Base-by-base conservation (phyloP, 2,888 invertebrate genomes). In the Dynastes hyllus region DNA sequence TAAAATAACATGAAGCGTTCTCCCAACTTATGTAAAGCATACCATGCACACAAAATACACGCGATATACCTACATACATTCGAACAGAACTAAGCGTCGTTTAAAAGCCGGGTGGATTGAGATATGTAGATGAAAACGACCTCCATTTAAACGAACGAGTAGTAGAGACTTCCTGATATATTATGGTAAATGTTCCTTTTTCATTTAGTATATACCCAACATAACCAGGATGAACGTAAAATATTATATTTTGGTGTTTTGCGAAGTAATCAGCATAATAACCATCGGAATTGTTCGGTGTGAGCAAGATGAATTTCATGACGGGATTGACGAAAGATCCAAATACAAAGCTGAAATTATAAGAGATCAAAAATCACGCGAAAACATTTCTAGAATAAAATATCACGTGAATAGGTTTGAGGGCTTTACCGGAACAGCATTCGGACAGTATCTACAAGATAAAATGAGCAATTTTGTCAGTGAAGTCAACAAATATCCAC, bases 331-430 rank as follows among this genome's bases (percentile, higher is more conserved):
- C 40, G 40, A 40, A n/a, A 66, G n/a, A 40, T 45, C 32, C 22
- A 45, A 66, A 16, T 66, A 66, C 13, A 22, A 55, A 55, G n/a
- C n/a, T 55, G 55, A 4, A 55, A 55, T 22, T 2, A 11, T 2
- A 45, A 8, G 8, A 2, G 45, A 45, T 11, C 45, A 45, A 45
- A 8, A 69, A 3, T 45, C 51, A 51, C 29, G 13, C 22, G 37
- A 55, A 71, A n/a, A 71, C 5, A 0, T 40, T 3, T 40, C 4
- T 1, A 1, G 3, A 37, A 66, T 32, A 13, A 29, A 40, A 66
- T 16, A 40, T 8, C 71, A 55, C 32, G 32, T 71, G 6, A 71
- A 71, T n/a, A 55, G 71, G 55, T 71, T 71, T 11, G 55, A 55
- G 37, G 71, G 71, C 1, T 71, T 37, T 11, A 29, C 55, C 16